Evolutionary conservation across 2,113 vertebrate genomes (phyloP), one percentile per base, ranked within the genome.

Genomic region (Platycercus adscitus): DNA sequence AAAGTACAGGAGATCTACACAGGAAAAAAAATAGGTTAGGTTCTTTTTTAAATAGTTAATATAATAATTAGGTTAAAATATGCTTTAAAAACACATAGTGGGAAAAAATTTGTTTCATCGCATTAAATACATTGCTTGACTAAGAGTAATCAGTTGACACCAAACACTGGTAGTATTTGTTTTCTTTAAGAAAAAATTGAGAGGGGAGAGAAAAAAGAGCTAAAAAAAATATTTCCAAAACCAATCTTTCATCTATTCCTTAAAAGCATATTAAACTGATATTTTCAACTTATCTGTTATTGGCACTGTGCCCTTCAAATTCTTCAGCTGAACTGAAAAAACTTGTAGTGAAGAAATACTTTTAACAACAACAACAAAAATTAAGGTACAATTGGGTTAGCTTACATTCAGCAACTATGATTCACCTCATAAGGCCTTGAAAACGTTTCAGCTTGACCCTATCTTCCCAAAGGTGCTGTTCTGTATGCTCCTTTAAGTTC

Each of bases 141-240:
- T 3, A 37, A 31, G 16, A 84, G 13, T 25, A 53, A 81, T 24
- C n/a, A 75, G 10, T 16, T 49, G 15, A 47, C 21, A 61, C 7
- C 5, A 77, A 66, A 56, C 16, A 50, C 9, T 78, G 61, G 11
- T 4, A 63, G 13, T 26, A 31, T 49, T 82, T 44, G 4, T 7
- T 9, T 61, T 28, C 15, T 77, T 53, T 6, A 43, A 43, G 26
- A 55, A 50, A 21, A 31, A 4, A 1, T 1, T 2, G 2, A 2
- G 8, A 5, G 2, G 3, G 5, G 3, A 7, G 8, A 18, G 11
- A 58, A 9, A 75, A 69, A 61, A 56, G 3, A 71, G 6, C 4
- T 19, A 41, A 69, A 26, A 81, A 81, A 31, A 16, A 50, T 4
- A n/a, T 37, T 63, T 63, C 17, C 29, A 41, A 72, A 46, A 0